These are phyloP conservation scores for Nipponia nippon DNA, from an alignment of 2,113 vertebrate genomes.

Conservation along the genomic window DNA sequence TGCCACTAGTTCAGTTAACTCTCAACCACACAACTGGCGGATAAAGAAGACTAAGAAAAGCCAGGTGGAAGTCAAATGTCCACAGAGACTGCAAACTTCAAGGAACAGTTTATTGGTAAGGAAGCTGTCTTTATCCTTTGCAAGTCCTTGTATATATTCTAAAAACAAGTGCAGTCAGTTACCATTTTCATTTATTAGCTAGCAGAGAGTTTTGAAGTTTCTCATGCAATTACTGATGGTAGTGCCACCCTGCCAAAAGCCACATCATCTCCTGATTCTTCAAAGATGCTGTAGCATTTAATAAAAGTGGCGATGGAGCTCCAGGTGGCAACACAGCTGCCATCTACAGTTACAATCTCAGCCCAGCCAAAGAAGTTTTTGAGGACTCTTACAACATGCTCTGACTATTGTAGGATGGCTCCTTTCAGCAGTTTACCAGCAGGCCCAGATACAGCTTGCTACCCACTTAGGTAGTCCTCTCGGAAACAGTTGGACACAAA, in stretches of 20 bases:
- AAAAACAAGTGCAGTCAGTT: neutral
- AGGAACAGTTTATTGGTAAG: neutral
- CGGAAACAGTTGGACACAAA: neutral
- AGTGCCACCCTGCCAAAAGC: neutral
- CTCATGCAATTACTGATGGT: neutral
- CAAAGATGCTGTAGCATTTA: neutral
- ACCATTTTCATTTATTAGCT: neutral
- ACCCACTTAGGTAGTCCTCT: neutral
- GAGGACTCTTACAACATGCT: neutral
- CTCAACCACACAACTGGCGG: rapidly evolving
- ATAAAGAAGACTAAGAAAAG: neutral
- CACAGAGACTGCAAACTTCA: neutral
- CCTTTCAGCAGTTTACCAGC: neutral
- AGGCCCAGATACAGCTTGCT: neutral
- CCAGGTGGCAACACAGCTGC: neutral
- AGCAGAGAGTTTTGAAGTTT: neutral
- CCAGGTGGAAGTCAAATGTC: neutral
- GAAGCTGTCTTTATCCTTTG: neutral
- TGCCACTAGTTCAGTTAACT: neutral
- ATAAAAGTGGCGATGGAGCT: neutral
- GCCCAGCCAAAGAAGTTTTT: neutral
- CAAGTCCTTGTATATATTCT: neutral
- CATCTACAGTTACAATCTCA: neutral
- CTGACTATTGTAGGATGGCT: neutral
- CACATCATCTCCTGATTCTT: neutral